Evolutionary conservation across 2,797 vertebrate genomes (phyloP).

Genomic region (Rhabdophis nuchalis): DNA sequence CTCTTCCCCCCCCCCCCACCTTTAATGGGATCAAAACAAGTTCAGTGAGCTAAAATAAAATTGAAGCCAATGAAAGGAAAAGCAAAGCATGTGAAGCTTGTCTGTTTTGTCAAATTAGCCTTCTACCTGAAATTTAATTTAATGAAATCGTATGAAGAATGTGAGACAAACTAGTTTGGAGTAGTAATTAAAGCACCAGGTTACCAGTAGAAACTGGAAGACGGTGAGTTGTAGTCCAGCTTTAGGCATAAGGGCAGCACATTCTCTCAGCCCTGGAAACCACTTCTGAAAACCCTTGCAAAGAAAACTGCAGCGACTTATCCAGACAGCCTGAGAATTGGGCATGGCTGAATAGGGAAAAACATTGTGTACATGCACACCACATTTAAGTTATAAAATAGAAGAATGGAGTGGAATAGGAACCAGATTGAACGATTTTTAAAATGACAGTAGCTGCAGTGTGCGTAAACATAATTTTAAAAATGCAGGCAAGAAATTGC

Average conservation of each 20-base stretch:
- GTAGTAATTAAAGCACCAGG: not conserved
- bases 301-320: not conserved
- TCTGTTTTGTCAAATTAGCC: not conserved
- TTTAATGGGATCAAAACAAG: not conserved
- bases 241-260: not conserved
- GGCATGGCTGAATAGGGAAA: not conserved
- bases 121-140: not conserved
- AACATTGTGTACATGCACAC: not conserved
- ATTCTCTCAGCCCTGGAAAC: not conserved
- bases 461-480: not conserved
- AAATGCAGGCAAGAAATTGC: not conserved
- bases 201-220: not conserved
- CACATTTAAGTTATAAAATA: not conserved
- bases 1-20: not conserved
- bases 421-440: not conserved
- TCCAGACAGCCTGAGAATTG: not conserved
- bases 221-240: not conserved
- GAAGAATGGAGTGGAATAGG: not conserved
- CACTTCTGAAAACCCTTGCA: not conserved
- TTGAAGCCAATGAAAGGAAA: not conserved
- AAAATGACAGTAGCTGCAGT: not conserved
- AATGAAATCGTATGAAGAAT: not conserved
- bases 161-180: not conserved
- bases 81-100: not conserved
- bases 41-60: not conserved